Evolutionary conservation across 1,140 invertebrate species (phyloP), one percentile per base, ranked within the genome.

Genomic region (Helicoverpa zea): DNA sequence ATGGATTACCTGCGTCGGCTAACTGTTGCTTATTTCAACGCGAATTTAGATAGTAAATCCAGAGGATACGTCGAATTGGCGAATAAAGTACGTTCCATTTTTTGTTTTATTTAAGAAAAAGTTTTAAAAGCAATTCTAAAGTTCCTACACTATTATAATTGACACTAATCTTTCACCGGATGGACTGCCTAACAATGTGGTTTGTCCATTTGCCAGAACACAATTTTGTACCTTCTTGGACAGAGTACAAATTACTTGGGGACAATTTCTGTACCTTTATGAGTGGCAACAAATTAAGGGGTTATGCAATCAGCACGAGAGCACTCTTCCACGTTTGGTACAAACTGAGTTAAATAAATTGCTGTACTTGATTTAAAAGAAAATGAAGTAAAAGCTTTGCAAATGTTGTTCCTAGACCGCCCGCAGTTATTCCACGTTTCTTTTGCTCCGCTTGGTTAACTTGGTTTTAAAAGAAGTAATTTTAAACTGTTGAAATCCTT

Each of bases 361-460:
- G 58, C 13, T 59, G 58, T 59, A 23, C 66, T 70, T 70, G n/a
- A 64, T 64, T 64, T 64, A 64, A 43, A 64, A 64, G 61, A 64
- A 43, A 64, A 64, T 43, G 23, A 64, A 43, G 29, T 64, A 64
- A 64, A 64, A 64, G 61, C 61, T 35, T n/a, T 43, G 61, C 30
- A n/a, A 43, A 43, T 64, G 30, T 29, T 64, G 13, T 64, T 64
- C 61, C 14, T 2, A 5, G 23, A 29, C 56, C 18, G 58, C 58
- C 61, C 35, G 35, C 35, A 43, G 30, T 4, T 13, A 52, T 52
- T 49, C 68, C 49, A 43, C 14, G 10, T 52, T 72, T 52, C 51
- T 51, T 72, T 72, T 72, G 7, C 18, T 16, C 2, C n/a, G 49
- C 18, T 70, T 3, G 10, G 11, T 35, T 63, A 35, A 63, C 11